Evolutionary conservation across 2,888 invertebrate species (phyloP), one percentile per base, ranked within the genome.

Genomic region (Drosophila parthenogenetica): DNA sequence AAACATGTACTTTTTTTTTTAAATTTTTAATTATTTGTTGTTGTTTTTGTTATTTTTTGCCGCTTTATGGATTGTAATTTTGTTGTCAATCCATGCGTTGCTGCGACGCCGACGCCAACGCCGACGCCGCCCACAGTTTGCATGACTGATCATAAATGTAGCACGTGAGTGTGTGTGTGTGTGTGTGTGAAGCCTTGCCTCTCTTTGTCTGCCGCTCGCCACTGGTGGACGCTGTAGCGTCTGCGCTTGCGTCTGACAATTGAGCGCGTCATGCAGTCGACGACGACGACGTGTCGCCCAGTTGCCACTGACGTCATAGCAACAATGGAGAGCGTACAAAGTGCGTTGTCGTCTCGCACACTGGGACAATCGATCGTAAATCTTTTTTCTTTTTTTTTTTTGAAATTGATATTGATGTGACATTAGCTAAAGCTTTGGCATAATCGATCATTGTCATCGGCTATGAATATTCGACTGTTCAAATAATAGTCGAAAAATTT

Each of bases 291-390:
- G 22, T 22, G 22, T 22, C 22, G 29, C 29, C 29, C 7, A 29
- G 29, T 29, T 29, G 62, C 22, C 61, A 77, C 77, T 77, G 76
- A 77, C 76, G 76, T 77, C 76, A 77, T 76, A 76, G 69, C 62
- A 49, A 51, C n/a, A 58, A 51, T 45, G 46, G 58, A 37, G 51
- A 40, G 51, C 19, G 70, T 54, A 64, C 66, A 77, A 77, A 73
- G 77, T 70, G 70, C 70, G 63, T 65, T 40, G 43, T 29, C 60
- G 66, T n/a, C 29, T 5, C 22, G 46, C 76, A 76, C 76, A 46
- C 17, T 76, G 73, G 66, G 45, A 45, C 11, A 35, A 25, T 29
- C 45, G 25, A 32, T 48, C 16, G 48, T 19, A 37, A 63, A 72
- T 19, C 13, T 10, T 14, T 42, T 29, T 29, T 29, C 2, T 8